Base-by-base conservation (phyloP, 2,797 vertebrate genomes). In the Syndactyla subalaris region DNA sequence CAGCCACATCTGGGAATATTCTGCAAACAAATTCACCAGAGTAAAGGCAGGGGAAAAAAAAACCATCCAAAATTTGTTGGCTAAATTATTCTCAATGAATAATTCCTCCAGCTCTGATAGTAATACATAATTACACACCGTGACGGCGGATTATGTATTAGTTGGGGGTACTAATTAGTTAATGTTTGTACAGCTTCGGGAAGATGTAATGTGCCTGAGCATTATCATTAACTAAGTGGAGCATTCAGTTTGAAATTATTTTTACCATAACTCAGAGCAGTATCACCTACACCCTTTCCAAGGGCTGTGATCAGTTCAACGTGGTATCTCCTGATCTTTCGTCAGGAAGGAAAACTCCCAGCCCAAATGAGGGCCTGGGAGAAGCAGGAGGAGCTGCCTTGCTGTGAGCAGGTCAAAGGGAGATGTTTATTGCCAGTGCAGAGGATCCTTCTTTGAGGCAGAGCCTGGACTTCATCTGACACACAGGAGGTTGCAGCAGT, bases 81-180 rank as follows among this genome's bases (percentile, higher is more conserved):
- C 32, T 95, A 93, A 96, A 96, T 96, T 95, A 95, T 88, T 91
- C 93, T 45, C 68, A 72, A 74, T 2, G 66, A 89, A 67, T 85
- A 92, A 96, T 89, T 94, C 92, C 78, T 94, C 72, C 82, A 93
- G 93, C 89, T 96, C 89, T 86, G 95, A 81, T 14, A 94, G 93
- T 88, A 84, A 79, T 41, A 92, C 89, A 82, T 97, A 97, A 97
- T 97, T 97, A 96, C 87, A 96, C 84, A 91, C 84, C 70, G 38
- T 82, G 79, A 85, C 23, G 76, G 92, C 86, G 73, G 88, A 77
- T 94, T 83, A 88, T 80, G 91, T 71, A 57, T 92, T 92, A 92
- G 91, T 94, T 97, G 94, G 94, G 96, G 97, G 90, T 94, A 95
- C 70, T 95, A 97, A 97, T 97, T 97, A 97, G 96, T 96, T 96